Conservation (phyloP, 1,140 invertebrate genomes). For the Coptotermes formosanus region DNA sequence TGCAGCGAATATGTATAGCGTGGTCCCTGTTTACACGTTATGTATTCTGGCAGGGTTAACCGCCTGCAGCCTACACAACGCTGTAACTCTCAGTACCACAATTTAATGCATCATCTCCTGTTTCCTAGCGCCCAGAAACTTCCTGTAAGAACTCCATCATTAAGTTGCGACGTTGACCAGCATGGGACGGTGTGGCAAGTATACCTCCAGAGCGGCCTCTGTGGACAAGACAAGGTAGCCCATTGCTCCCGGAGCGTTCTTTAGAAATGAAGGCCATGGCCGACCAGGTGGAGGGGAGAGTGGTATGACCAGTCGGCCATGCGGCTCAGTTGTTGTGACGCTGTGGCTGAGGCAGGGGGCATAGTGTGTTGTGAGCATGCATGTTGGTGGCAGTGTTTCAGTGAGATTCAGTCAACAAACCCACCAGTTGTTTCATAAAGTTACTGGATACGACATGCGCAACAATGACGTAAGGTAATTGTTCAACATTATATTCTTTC, state of each 20-base stretch:
- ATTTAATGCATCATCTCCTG: too few relatives aligned
- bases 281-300: slow-evolving; percentile 10
- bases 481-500: too few relatives aligned
- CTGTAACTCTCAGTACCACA: too few relatives aligned
- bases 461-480: too few relatives aligned
- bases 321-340: slow-evolving; percentile 1
- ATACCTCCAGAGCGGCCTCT: too few relatives aligned
- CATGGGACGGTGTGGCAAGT: not conserved
- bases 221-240: not conserved
- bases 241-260: not conserved
- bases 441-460: not conserved
- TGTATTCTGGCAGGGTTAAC: too few relatives aligned
- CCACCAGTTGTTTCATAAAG: not conserved
- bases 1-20: too few relatives aligned
- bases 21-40: too few relatives aligned
- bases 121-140: too few relatives aligned
- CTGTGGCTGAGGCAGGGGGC: not conserved
- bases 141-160: too few relatives aligned
- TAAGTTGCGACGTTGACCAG: too few relatives aligned
- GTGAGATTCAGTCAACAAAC: not conserved
- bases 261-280: not conserved
- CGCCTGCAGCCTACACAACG: too few relatives aligned
- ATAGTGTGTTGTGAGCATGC: not conserved
- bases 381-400: not conserved
- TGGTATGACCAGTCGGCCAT: not conserved